phyloP scores from a whole-genome alignment of 2,113 vertebrate species.

The Elachura formosa region DNA sequence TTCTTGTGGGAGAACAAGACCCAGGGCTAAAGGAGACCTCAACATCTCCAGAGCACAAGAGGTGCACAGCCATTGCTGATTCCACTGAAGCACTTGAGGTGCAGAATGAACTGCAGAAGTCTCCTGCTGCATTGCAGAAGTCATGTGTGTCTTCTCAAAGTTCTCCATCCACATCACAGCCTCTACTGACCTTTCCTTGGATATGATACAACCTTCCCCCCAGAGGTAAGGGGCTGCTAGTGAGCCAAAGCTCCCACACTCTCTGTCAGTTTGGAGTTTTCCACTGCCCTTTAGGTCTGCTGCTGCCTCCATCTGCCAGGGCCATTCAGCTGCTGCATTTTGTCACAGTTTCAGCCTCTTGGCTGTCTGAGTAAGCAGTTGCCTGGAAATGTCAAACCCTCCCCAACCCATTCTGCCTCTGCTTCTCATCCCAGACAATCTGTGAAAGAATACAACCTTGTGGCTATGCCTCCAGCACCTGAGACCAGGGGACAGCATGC shows the following conservation, averaged over 20 bases:
- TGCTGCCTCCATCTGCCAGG: background rate
- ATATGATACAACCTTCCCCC: fast-evolving
- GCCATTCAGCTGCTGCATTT: background rate
- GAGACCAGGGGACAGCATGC: background rate
- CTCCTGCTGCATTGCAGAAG: background rate
- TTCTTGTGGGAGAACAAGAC: background rate
- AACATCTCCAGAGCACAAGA: background rate
- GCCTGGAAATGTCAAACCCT: background rate
- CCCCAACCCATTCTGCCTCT: background rate
- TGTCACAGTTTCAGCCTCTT: background rate
- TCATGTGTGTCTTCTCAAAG: background rate
- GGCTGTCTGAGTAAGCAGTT: background rate
- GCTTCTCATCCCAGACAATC: background rate
- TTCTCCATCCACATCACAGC: background rate
- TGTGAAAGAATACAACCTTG: background rate
- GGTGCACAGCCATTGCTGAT: background rate
- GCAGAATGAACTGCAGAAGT: background rate
- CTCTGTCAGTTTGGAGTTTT: background rate
- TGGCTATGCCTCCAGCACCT: background rate
- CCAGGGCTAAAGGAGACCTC: background rate
- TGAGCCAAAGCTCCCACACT: background rate
- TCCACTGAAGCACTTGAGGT: background rate
- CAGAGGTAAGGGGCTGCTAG: background rate
- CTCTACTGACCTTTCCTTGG: background rate
- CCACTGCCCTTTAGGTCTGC: background rate